phyloP scores from a whole-genome alignment of 2,113 vertebrate species.

The Recurvirostra avosetta region DNA sequence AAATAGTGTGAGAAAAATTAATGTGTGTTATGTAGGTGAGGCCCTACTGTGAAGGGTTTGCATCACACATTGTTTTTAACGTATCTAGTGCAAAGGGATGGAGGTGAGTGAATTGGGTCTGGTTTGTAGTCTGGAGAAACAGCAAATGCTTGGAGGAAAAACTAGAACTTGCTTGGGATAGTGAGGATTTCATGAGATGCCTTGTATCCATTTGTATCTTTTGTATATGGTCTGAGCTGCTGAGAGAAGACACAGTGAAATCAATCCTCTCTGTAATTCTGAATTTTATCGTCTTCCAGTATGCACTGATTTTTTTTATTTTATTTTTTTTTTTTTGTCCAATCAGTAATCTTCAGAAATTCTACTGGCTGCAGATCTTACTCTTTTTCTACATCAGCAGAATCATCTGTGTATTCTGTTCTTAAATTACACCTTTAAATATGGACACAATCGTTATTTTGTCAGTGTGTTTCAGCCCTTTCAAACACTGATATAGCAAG shows the following conservation, averaged over 20 bases:
- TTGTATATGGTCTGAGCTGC: background rate
- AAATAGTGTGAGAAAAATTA: background rate
- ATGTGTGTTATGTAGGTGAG: background rate
- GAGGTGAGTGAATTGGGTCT: background rate
- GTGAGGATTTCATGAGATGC: background rate
- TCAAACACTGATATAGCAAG: background rate
- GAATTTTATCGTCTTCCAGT: background rate
- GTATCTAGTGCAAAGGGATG: background rate
- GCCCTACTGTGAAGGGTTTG: background rate
- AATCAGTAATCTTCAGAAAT: background rate
- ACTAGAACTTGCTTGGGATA: background rate
- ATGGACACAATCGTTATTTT: background rate
- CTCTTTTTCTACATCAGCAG: background rate
- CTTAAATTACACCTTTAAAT: background rate
- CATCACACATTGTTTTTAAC: background rate
- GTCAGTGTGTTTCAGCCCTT: background rate
- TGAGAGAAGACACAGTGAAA: background rate
- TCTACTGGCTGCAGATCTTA: background rate
- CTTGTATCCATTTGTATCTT: background rate
- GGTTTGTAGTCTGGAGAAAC: background rate
- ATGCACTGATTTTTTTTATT: background rate
- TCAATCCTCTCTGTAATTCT: background rate
- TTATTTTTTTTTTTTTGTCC: background rate
- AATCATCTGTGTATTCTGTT: background rate
- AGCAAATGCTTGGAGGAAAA: background rate